These are phyloP conservation scores for Dastarcus helophoroides DNA, from an alignment of 2,888 invertebrate species.

Conservation along the genomic window DNA sequence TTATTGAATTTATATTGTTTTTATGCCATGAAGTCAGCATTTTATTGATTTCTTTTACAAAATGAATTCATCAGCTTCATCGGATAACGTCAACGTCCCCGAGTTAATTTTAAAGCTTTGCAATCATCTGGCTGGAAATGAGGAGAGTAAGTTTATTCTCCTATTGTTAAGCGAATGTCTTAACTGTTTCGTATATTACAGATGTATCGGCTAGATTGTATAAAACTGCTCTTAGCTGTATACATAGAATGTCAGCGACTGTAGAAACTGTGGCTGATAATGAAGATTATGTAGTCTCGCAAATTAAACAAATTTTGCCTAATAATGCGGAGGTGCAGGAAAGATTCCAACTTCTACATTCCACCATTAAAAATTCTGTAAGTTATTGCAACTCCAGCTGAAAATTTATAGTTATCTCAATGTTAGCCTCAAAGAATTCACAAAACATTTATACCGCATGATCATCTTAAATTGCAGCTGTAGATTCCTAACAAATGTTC, in stretches of 20 bases:
- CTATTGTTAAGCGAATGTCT: slow-evolving; percentile 5
- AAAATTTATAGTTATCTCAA: background rate
- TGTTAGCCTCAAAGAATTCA: no score
- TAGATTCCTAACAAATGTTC: no score
- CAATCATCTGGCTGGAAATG: slow-evolving; percentile 28
- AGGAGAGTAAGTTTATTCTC: slow-evolving; percentile 20
- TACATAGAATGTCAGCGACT: slow-evolving; percentile 16
- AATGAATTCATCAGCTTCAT: slow-evolving; percentile 16
- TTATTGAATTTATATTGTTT: no score
- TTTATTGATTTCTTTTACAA: background rate
- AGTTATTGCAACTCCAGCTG: slow-evolving; percentile 7
- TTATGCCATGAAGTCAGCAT: background rate
- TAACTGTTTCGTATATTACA: slow-evolving; percentile 17
- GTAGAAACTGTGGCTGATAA: slow-evolving; percentile 21
- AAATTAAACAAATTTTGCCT: slow-evolving; percentile 22
- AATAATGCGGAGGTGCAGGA: slow-evolving; percentile 23
- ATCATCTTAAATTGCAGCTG: no score
- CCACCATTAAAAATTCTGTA: slow-evolving; percentile 30
- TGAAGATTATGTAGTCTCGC: slow-evolving; percentile 24
- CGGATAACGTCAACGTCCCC: slow-evolving; percentile 15
- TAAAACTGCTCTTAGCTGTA: slow-evolving; percentile 23
- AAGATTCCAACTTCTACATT: slow-evolving; percentile 29
- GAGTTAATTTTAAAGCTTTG: slow-evolving; percentile 29
- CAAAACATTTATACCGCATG: no score
- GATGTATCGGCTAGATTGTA: slow-evolving; percentile 23